These are phyloP conservation scores for Diaphora mendica DNA, from an alignment of 2,888 invertebrate genomes.

Conservation along the genomic window DNA sequence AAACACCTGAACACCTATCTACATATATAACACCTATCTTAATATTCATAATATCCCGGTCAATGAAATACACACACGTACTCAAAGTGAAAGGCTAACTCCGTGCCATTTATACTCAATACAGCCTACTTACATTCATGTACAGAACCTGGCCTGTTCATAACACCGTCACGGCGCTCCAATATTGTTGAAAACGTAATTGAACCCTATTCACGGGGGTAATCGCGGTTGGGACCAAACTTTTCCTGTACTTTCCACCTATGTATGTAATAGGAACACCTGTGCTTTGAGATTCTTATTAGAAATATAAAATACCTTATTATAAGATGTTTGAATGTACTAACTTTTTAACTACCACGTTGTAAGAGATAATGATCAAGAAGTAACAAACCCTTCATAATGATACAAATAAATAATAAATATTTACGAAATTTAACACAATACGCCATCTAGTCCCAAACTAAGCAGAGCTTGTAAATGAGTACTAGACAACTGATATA, in stretches of 20 bases:
- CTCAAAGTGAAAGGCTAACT: conserved; percentile 31
- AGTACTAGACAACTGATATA: no score
- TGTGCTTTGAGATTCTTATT: conserved; percentile 14
- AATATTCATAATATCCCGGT: background rate
- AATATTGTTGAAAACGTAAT: conserved; percentile 51
- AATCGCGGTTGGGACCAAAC: conserved; percentile 29
- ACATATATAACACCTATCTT: no score
- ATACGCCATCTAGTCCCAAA: no score
- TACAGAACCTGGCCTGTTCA: conserved; percentile 34
- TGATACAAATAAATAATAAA: no score
- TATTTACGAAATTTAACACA: no score
- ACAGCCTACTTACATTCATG: conserved; percentile 17
- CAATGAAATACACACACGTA: background rate
- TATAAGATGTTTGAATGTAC: background rate
- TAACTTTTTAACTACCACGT: conserved; percentile 2
- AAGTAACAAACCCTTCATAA: no score
- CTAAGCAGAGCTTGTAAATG: no score
- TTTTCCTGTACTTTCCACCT: conserved; percentile 9
- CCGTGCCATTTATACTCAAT: conserved; percentile 17
- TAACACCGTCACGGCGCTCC: conserved; percentile 43
- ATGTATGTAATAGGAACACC: conserved; percentile 17
- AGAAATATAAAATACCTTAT: conserved; percentile 12
- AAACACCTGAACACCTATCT: no score
- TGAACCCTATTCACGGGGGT: conserved; percentile 37
- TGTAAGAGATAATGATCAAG: background rate